Percentiles rank a stretch among this genome's conserved stretches.
Conservation (phyloP, 2,888 invertebrate genomes). For the Pterobdella sp. region DNA sequence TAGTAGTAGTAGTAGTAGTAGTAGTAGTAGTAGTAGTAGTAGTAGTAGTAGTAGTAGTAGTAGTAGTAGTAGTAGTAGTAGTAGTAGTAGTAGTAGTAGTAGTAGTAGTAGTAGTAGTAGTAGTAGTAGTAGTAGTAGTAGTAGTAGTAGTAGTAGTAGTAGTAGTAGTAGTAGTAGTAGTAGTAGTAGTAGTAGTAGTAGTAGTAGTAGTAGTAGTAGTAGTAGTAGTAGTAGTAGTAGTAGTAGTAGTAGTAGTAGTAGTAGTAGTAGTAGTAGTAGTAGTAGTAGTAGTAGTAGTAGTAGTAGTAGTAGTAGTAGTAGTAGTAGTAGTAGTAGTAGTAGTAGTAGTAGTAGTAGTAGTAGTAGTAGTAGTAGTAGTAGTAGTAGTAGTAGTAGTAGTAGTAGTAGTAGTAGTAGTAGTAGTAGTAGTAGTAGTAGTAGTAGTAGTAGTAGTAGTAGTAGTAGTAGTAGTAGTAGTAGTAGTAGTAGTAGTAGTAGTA, state of each 20-base stretch:
- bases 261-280: slow-evolving; percentile 1
- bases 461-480: slow-evolving; percentile 1
- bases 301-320: slow-evolving; percentile 15
- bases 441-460: slow-evolving; percentile 16
- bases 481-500: slow-evolving; percentile 14
- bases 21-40: slow-evolving; percentile 15
- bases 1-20: slow-evolving; percentile 15
- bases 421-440: slow-evolving; percentile 14
- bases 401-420: slow-evolving; percentile 2
- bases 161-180: slow-evolving; percentile 17
- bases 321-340: slow-evolving; percentile 8
- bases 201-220: slow-evolving; percentile 20
- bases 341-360: slow-evolving; percentile 9
- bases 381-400: slow-evolving; percentile 15
- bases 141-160: slow-evolving; percentile 20
- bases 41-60: slow-evolving; percentile 16
- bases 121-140: slow-evolving; percentile 19
- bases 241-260: background rate
- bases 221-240: slow-evolving; percentile 9
- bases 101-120: slow-evolving; percentile 17
- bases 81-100: slow-evolving; percentile 21
- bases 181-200: slow-evolving; percentile 10
- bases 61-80: slow-evolving; percentile 23
- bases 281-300: slow-evolving; percentile 14
- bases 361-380: slow-evolving; percentile 15